Base-by-base conservation (phyloP, 1,140 invertebrate species). In the Pygmarrhopalites habei region DNA sequence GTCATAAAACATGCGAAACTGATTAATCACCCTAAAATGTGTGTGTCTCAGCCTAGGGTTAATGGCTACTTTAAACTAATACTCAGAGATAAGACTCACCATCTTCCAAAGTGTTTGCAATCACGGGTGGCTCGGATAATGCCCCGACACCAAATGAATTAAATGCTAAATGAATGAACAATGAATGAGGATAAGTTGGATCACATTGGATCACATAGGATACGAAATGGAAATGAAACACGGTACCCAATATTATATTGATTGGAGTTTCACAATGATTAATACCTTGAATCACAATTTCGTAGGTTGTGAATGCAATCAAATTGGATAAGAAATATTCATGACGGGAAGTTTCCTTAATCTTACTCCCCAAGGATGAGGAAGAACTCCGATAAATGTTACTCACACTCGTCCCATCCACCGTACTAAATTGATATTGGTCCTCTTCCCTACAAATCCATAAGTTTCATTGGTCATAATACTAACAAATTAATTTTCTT, bases 51-150 rank as follows among this genome's bases (percentile, higher is more conserved):
- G n/a, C n/a, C n/a, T n/a, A n/a, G n/a, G n/a, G n/a, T n/a, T n/a
- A n/a, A n/a, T n/a, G n/a, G n/a, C n/a, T n/a, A n/a, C n/a, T n/a
- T n/a, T n/a, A n/a, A n/a, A n/a, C n/a, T n/a, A n/a, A n/a, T n/a
- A n/a, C n/a, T n/a, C n/a, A n/a, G n/a, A n/a, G n/a, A n/a, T n/a
- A 39, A 32, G 15, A 69, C 76, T 80, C 73, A 88, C 87, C 87
- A 74, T 89, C 88, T 75, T 89, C 87, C 73, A 89, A 78, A n/a
- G 88, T 91, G 71, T 88, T 85, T 0, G 86, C 85, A 0, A 46
- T 26, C 2, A 82, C 79, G 0, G 85, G 79, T 0, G 85, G 79
- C 52, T 88, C 84, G 0, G 86, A 88, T 0, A 86, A 76, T 2
- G 90, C 90, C 28, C 90, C 89, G 19, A 75, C 73, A 2, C 80